These are phyloP conservation scores for Urocyon cinereoargenteus DNA, from an alignment of 2,797 vertebrate genomes.

Conservation along the genomic window DNA sequence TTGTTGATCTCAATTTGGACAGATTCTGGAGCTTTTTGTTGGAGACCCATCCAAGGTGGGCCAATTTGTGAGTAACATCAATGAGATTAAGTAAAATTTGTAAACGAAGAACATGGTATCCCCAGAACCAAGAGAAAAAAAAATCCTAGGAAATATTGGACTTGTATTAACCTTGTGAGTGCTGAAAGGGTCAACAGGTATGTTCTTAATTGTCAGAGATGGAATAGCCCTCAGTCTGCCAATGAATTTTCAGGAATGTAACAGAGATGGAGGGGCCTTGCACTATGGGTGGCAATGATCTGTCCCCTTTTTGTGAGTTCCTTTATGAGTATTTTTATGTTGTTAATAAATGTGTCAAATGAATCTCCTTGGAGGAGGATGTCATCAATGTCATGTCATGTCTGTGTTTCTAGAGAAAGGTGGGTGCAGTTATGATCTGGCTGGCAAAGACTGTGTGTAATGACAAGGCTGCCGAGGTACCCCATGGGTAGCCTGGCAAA, in stretches of 20 bases:
- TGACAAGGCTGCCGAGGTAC: background rate
- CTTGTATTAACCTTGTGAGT: background rate
- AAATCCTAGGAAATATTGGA: constrained; percentile 19
- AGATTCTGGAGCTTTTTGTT: constrained; percentile 11
- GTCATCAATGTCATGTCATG: background rate
- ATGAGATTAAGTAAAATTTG: constrained; percentile 36
- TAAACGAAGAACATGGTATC: background rate
- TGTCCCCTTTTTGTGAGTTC: background rate
- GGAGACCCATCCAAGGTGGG: background rate
- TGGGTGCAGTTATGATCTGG: background rate
- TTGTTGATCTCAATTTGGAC: constrained; percentile 52
- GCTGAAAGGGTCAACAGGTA: background rate
- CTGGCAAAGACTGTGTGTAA: background rate
- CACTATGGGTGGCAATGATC: background rate
- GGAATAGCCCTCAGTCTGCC: background rate
- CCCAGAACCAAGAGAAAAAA: background rate
- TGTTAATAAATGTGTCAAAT: constrained; percentile 13
- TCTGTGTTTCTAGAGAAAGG: constrained; percentile 36
- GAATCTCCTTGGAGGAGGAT: background rate
- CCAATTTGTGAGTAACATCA: constrained; percentile 9
- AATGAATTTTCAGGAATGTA: constrained; percentile 38
- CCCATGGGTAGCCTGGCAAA: background rate
- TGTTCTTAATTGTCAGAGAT: constrained; percentile 27
- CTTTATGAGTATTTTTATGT: constrained; percentile 40
- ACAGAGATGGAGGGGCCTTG: background rate